A percentile compares a stretch with the other conserved stretches of the same genome.
phyloP scores from a whole-genome alignment of 2,888 invertebrate species.

The Trichogramma evanescens region DNA sequence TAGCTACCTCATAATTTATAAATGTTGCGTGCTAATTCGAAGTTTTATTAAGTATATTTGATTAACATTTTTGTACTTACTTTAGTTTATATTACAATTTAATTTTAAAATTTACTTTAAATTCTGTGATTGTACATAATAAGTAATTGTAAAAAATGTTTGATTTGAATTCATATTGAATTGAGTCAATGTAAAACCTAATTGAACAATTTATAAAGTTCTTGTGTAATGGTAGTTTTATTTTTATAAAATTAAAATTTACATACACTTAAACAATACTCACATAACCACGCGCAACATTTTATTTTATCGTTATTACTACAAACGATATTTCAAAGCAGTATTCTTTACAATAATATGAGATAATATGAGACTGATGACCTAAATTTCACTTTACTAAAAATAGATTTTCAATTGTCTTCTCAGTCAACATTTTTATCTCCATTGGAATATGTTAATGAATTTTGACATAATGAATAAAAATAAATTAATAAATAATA shows the following conservation, averaged over 20 bases:
- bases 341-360: too few relatives aligned
- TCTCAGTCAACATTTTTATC: too few relatives aligned
- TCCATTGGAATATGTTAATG: too few relatives aligned
- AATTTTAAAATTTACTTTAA: neutral
- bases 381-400: too few relatives aligned
- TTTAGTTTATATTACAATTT: neutral
- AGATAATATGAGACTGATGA: too few relatives aligned
- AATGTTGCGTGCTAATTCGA: neutral
- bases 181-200: neutral
- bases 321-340: too few relatives aligned
- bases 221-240: neutral
- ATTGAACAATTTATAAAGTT: neutral
- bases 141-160: neutral
- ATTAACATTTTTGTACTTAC: neutral
- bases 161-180: neutral
- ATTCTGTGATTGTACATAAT: neutral
- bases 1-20: constrained; percentile 5
- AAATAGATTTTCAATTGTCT: too few relatives aligned
- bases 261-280: too few relatives aligned
- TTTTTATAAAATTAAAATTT: neutral
- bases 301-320: too few relatives aligned
- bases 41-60: neutral
- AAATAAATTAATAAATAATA: too few relatives aligned
- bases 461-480: too few relatives aligned
- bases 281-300: too few relatives aligned